Evolutionary conservation across 2,888 invertebrate species (phyloP).

Genomic region (Platycheirus rosarum): DNA sequence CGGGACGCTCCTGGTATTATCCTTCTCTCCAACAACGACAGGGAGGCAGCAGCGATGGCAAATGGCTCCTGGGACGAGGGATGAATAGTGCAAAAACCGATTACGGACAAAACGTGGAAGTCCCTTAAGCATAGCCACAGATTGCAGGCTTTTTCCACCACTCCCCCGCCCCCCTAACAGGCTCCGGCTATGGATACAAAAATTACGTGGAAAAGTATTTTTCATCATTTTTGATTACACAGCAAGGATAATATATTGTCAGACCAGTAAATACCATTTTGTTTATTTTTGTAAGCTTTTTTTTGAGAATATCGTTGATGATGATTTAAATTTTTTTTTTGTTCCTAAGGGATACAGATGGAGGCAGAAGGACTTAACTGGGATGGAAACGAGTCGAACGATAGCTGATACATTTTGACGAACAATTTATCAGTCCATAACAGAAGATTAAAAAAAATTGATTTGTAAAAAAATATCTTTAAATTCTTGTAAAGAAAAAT

Average conservation of each 20-base stretch:
- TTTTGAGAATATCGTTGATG: conserved; percentile 30
- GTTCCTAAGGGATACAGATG: conserved; percentile 29
- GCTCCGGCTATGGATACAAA: conserved; percentile 40
- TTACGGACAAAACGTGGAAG: conserved; percentile 56
- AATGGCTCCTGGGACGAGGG: conserved; percentile 44
- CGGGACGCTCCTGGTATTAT: conserved; percentile 34
- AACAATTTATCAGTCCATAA: conserved; percentile 17
- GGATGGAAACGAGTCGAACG: neutral
- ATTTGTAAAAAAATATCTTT: too few species aligned
- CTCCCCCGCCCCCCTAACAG: neutral
- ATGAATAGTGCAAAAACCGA: conserved; percentile 66
- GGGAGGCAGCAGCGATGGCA: neutral
- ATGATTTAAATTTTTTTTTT: conserved; percentile 44
- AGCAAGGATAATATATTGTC: conserved; percentile 66
- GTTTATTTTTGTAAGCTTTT: conserved; percentile 34
- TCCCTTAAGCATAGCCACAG: conserved; percentile 54
- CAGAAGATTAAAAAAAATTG: neutral
- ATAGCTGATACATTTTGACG: conserved; percentile 30
- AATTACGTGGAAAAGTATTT: conserved; percentile 70
- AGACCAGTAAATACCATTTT: conserved; percentile 54
- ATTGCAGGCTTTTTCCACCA: conserved; percentile 41
- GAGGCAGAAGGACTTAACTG: neutral
- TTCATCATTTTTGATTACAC: conserved; percentile 72
- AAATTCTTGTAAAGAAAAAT: too few species aligned
- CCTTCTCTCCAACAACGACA: conserved; percentile 25